Evolutionary conservation across 2,888 invertebrate genomes (phyloP), one percentile per base, ranked within the genome.

Genomic region (Bombyx huttoni): DNA sequence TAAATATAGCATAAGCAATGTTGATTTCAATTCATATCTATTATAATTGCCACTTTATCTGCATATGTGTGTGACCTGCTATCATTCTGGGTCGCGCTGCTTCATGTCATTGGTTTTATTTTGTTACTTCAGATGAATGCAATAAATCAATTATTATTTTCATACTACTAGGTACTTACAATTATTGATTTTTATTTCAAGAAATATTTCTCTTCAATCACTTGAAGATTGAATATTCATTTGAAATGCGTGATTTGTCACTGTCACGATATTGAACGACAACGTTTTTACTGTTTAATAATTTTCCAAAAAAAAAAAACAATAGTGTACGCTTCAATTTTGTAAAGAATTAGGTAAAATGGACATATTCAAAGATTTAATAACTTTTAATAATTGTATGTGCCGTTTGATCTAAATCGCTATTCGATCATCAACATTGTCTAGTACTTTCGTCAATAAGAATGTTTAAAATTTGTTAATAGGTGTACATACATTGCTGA

Each of bases 1-100:
- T 40, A 40, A 40, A 40, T 40, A 10, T 40, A 40, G 7, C 40
- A 40, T 3, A 40, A 3, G 7, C 40, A 7, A 40, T 58, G 63
- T 67, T 68, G 65, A 65, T 68, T 71, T 64, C 68, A 68, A 58
- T 59, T 60, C 56, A 62, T 77, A 76, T 77, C 74, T 58, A 60
- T 61, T 54, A 61, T 66, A 68, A 68, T 67, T 73, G 72, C 66
- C 59, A 74, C 65, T 66, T 77, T 78, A 78, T 78, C 76, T 70
- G 60, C 59, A 65, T 56, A 40, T 40, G 7, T 63, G 58, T 59
- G 68, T 78, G 78, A 78, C 76, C 78, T 64, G 71, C 67, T 72
- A 68, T 70, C 71, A 69, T 70, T 70, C 72, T 74, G 64, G 65
- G 73, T 73, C 71, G 71, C 65, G 65, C 63, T 73, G 65, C 68